Evolutionary conservation across 2,888 invertebrate species (phyloP).

Genomic region (Drosophila mulleri): DNA sequence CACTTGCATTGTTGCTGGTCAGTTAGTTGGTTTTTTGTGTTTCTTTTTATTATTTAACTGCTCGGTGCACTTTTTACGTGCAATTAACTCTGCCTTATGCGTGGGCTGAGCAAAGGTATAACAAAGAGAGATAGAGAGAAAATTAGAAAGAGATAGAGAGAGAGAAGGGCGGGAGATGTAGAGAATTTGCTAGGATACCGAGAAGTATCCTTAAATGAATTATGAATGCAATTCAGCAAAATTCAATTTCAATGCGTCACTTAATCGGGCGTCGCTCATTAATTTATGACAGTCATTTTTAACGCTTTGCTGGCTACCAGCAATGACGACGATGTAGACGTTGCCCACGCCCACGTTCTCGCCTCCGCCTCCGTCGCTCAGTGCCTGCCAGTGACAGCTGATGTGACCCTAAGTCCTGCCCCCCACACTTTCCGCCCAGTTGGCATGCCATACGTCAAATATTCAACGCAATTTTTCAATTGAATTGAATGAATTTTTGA

Average conservation of each 20-base stretch:
- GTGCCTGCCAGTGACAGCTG: constrained; percentile 65
- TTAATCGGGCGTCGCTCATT: constrained; percentile 71
- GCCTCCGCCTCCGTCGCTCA: background rate
- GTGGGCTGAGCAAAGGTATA: background rate
- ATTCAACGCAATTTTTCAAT: constrained; percentile 74
- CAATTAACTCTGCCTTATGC: constrained; percentile 49
- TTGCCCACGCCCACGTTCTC: background rate
- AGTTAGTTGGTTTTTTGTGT: background rate
- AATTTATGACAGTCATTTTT: constrained; percentile 82
- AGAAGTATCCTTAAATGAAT: constrained; percentile 73
- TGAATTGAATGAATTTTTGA: constrained; percentile 76
- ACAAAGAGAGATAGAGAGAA: background rate
- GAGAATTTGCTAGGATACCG: background rate
- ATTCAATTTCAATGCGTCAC: constrained; percentile 75
- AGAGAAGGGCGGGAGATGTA: background rate
- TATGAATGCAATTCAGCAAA: constrained; percentile 81
- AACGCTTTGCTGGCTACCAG: constrained; percentile 72
- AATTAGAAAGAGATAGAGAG: background rate
- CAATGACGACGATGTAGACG: constrained; percentile 19
- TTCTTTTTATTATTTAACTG: constrained; percentile 18
- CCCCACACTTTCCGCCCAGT: constrained; percentile 8
- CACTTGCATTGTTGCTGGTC: constrained; percentile 9
- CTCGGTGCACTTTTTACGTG: constrained; percentile 52
- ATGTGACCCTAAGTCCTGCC: constrained; percentile 33
- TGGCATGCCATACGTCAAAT: constrained; percentile 63